These are phyloP conservation scores for Epinotia bilunana DNA, from an alignment of 2,888 invertebrate genomes.

Conservation along the genomic window DNA sequence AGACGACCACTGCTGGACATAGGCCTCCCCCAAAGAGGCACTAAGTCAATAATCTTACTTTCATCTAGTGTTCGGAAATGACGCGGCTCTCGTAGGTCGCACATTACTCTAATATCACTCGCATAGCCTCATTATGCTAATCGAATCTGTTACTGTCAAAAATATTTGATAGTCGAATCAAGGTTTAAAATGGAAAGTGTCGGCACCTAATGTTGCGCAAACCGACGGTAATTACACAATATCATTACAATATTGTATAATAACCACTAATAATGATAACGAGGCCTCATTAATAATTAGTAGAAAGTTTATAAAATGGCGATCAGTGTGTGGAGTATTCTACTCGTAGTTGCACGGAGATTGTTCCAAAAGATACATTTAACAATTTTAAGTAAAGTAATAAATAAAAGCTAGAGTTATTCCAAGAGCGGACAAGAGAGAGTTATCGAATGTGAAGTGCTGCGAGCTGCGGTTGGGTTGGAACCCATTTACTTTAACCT, in stretches of 20 bases:
- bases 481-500: no score
- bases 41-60: no score
- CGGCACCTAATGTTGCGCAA: slow-evolving; percentile 28
- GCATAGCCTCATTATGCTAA: no score
- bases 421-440: no score
- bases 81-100: not conserved
- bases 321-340: not conserved
- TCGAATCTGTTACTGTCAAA: slow-evolving; percentile 22
- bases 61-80: not conserved
- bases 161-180: slow-evolving; percentile 9
- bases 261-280: slow-evolving; percentile 32
- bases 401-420: not conserved
- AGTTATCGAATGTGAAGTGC: no score
- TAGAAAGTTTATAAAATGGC: slow-evolving; percentile 30
- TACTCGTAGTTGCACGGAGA: not conserved
- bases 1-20: no score
- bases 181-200: slow-evolving; percentile 32
- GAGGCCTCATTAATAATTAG: slow-evolving; percentile 18
- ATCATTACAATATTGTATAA: slow-evolving; percentile 30
- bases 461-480: no score
- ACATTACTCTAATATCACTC: not conserved
- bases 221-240: slow-evolving; percentile 32
- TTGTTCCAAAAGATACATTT: not conserved
- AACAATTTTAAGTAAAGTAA: not conserved
- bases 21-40: no score